Evolutionary conservation across 2,797 vertebrate species (phyloP).

Genomic region (Mus spretus): DNA sequence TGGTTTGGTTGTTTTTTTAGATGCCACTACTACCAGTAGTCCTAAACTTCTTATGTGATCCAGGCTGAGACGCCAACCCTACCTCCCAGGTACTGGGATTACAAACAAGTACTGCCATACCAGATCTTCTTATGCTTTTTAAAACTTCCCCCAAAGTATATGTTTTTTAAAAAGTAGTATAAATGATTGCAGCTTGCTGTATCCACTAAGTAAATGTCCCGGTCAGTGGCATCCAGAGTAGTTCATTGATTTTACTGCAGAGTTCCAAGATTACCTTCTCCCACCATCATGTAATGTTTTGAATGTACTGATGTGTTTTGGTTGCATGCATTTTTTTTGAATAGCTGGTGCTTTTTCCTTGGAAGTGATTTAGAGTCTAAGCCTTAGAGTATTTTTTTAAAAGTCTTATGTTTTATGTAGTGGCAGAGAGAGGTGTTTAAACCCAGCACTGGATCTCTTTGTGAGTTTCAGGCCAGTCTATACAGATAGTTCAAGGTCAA

Average conservation of each 20-base stretch:
- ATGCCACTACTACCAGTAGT: neutral
- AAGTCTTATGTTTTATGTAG: constrained; percentile 26
- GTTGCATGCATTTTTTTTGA: constrained; percentile 38
- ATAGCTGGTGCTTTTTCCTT: neutral
- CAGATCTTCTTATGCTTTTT: neutral
- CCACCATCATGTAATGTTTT: constrained; percentile 18
- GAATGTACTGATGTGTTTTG: constrained; percentile 33
- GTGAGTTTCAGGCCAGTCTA: neutral
- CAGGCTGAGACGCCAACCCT: neutral
- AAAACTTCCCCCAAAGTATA: neutral
- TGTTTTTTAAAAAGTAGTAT: neutral
- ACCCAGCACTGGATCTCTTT: neutral
- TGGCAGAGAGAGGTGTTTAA: neutral
- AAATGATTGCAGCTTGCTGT: neutral
- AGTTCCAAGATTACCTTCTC: neutral
- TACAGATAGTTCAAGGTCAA: neutral
- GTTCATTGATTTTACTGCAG: neutral
- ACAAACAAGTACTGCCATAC: neutral
- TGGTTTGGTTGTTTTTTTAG: neutral
- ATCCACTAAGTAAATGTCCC: neutral
- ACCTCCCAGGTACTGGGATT: neutral
- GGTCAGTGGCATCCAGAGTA: neutral
- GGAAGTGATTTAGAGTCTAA: constrained; percentile 48
- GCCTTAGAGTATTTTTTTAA: constrained; percentile 3
- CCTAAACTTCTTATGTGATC: neutral